Percentiles rank a stretch among this genome's conserved stretches.
Evolutionary conservation across 2,888 invertebrate genomes (phyloP).

Genomic region (Trachelus stipa): DNA sequence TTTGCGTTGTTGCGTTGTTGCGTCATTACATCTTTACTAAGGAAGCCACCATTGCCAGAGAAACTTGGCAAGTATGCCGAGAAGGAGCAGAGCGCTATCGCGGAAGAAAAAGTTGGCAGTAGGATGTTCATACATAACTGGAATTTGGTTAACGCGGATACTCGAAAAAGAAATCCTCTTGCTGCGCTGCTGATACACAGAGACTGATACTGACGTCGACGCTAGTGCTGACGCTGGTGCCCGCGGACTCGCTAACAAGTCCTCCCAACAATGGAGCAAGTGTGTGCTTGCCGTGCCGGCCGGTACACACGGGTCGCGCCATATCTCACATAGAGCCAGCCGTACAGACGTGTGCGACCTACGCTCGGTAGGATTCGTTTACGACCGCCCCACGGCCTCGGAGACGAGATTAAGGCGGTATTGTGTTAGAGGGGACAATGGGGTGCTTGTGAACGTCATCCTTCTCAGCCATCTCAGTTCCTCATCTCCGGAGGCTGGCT

Average conservation of each 20-base stretch:
- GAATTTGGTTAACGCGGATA: background rate
- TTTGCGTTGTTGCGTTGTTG: background rate
- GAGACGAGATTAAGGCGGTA: constrained; percentile 20
- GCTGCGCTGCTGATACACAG: background rate
- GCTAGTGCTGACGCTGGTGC: background rate
- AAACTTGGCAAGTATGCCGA: background rate
- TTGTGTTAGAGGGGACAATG: constrained; percentile 21
- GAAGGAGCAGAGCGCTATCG: background rate
- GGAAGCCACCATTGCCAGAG: background rate
- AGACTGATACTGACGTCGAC: background rate
- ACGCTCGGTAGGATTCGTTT: constrained; percentile 15
- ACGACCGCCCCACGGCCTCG: constrained; percentile 5
- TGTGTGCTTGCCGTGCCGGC: background rate
- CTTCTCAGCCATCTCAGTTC: background rate
- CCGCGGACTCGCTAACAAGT: background rate
- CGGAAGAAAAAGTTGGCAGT: background rate
- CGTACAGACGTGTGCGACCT: background rate
- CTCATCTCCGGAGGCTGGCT: background rate
- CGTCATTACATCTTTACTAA: background rate
- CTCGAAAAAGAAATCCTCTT: background rate
- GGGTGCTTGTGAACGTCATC: constrained; percentile 9
- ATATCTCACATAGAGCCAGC: background rate
- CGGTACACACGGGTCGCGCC: background rate
- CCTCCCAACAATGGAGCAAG: background rate
- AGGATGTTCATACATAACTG: background rate